Evolutionary conservation across 2,888 invertebrate genomes (phyloP).

Genomic region (Drosophila peninsularis): DNA sequence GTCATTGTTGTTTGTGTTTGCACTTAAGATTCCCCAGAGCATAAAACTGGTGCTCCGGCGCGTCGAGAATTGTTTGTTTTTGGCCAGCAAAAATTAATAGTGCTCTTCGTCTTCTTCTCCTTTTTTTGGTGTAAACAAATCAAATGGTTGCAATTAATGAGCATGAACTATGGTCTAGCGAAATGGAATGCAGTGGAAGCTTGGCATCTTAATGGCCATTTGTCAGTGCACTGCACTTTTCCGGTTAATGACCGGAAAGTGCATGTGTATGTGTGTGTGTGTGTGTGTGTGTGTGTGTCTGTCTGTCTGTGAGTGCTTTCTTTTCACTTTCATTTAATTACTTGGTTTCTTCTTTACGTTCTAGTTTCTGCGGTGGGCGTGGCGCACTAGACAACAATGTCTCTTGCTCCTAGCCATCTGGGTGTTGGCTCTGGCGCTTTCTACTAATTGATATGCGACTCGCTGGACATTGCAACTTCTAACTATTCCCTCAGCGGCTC

Average conservation of each 20-base stretch:
- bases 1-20: constrained; percentile 75
- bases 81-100: constrained; percentile 17
- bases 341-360: background rate
- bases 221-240: constrained; percentile 60
- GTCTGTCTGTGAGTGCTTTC: constrained; percentile 21
- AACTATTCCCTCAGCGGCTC: constrained; percentile 40
- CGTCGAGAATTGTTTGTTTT: constrained; percentile 37
- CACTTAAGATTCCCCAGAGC: constrained; percentile 66
- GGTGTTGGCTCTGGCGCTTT: constrained; percentile 74
- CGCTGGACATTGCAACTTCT: constrained; percentile 35
- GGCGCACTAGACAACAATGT: constrained; percentile 27
- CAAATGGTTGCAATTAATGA: constrained; percentile 72
- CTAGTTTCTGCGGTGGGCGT: constrained; percentile 42
- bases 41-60: constrained; percentile 41
- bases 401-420: constrained; percentile 42
- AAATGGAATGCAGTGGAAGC: constrained; percentile 13
- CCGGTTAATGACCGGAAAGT: constrained; percentile 74
- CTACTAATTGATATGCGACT: constrained; percentile 77
- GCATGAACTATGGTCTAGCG: constrained; percentile 36
- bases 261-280: constrained; percentile 11
- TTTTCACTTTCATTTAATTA: constrained; percentile 32
- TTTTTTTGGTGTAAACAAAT: constrained; percentile 67
- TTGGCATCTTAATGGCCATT: constrained; percentile 41
- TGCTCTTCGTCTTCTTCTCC: background rate
- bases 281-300: background rate